Evolutionary conservation across 2,113 vertebrate genomes (phyloP), one percentile per base, ranked within the genome.

Genomic region (Sturnus vulgaris): DNA sequence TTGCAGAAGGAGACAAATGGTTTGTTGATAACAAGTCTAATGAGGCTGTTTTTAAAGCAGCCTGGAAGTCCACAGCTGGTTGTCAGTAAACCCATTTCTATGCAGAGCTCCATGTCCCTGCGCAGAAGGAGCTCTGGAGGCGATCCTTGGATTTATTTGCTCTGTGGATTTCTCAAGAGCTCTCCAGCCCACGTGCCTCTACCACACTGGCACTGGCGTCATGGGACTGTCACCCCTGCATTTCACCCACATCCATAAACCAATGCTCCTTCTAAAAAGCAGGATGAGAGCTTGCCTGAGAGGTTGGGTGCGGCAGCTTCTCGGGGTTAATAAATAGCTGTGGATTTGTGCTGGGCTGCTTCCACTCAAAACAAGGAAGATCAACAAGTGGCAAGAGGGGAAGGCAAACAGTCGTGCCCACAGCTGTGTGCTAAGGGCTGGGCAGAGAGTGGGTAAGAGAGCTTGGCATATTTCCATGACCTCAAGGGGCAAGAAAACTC

Each of bases 31-130:
- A 95, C 0, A 4, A 92, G 71, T 72, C 82, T 95, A 85, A 96
- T 81, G 82, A 92, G 90, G 79, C 79, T 66, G 64, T 75, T 77
- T 90, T 90, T 93, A 90, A 96, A 68, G 82, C 93, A 95, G 92
- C 75, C 39, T 21, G 39, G 80, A 86, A 88, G 56, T 47, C 90
- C 56, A 42, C 94, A 95, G 92, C 85, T 94, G 82, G 39, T 31
- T 82, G 60, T 25, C 90, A 86, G 71, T 53, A 82, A 80, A 66
- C 39, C 33, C 18, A 37, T 83, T 85, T 88, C 75, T 17, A 7
- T 35, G 60, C 75, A 85, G 65, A 65, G 82, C 64, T 90, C 47
- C 42, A 7, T 4, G 5, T 83, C 71, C 52, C 64, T 83, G 49
- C 49, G 12, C 44, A 28, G 57, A 70, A 95, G 79, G 82, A 94